Evolutionary conservation across 2,113 vertebrate species (phyloP), one percentile per base, ranked within the genome.

Genomic region (Pavo muticus): DNA sequence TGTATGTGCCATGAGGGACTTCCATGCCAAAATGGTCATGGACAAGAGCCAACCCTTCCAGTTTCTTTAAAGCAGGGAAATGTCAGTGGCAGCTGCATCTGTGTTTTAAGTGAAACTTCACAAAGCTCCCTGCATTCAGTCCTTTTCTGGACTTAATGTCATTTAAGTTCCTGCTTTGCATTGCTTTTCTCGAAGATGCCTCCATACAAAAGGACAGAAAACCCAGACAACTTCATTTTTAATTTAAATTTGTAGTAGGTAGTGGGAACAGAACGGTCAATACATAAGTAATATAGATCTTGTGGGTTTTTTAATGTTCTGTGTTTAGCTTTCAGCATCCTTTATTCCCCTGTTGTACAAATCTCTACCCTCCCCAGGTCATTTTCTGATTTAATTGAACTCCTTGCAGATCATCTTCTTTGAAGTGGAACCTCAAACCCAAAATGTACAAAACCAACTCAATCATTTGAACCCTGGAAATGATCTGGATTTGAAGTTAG

Each of bases 391-490:
- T 72, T 73, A 83, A 61, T 7, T 32, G 23, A 27, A 21, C 8
- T 92, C 18, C 44, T 73, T 73, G 75, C 35, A 84, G 21, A 12
- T 85, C 48, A 37, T 5, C 54, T 81, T 65, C 67, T 94, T 88
- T 65, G 63, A 94, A 87, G 45, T 80, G 60, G 90, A 87, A 67
- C 37, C 30, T 67, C 68, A 91, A 68, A 25, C 48, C 60, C 72
- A 35, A 68, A 86, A 80, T 48, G 59, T 10, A 84, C 45, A 86
- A 89, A 94, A 20, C 29, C 54, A 77, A 77, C 35, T 16, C 47
- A 18, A 72, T 84, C 61, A 75, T 96, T 83, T 92, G 74, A 94
- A 94, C 63, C 45, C 64, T 74, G 82, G 69, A 90, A 87, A 83
- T 39, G 3, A 30, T 56, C 64, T 65, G 74, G 24, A 59, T 76